Evolutionary conservation across 2,797 vertebrate genomes (phyloP), one percentile per base, ranked within the genome.

Genomic region (Coracias cyanogaster): DNA sequence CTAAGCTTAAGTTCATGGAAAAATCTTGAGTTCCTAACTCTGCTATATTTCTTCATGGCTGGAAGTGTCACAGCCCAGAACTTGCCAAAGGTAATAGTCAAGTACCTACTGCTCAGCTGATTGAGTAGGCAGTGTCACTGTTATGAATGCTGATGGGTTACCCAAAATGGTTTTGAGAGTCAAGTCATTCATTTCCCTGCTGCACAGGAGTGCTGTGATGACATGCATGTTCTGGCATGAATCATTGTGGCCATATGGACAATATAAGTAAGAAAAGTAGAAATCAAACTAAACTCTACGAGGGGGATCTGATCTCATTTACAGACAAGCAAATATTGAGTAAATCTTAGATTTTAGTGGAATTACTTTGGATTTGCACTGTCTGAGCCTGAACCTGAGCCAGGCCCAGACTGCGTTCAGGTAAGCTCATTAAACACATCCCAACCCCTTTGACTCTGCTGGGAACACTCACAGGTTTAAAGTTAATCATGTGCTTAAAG

Each of bases 371-470:
- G 90, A 89, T 96, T 95, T 94, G 45, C 62, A 45, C n/a, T 43
- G 26, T 17, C 74, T 92, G 83, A 92, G 81, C 52, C 90, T 73
- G 54, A 93, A 90, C 58, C 72, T 0, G 0, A 86, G 95, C 51
- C 87, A 73, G 70, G 70, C 87, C 89, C 87, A 90, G 80, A 3
- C 62, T 82, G 15, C 3, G 2, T 51, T 77, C 80, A 95, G 82
- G 93, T 92, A 90, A 94, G 91, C 94, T 95, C 77, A 91, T 94
- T 88, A 88, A 96, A 91, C 2, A 81, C 77, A 86, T 66, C 66
- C 82, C 91, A 89, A 20, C 22, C 76, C 62, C 72, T 82, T n/a
- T 29, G 73, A 51, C 73, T 84, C 87, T 79, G 58, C 55, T 80
- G 88, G 85, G 70, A 94, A 45, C 70, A 41, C 66, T 79, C 51